Evolutionary conservation across 2,113 vertebrate species (phyloP).

Genomic region (Megaleporinus macrocephalus): DNA sequence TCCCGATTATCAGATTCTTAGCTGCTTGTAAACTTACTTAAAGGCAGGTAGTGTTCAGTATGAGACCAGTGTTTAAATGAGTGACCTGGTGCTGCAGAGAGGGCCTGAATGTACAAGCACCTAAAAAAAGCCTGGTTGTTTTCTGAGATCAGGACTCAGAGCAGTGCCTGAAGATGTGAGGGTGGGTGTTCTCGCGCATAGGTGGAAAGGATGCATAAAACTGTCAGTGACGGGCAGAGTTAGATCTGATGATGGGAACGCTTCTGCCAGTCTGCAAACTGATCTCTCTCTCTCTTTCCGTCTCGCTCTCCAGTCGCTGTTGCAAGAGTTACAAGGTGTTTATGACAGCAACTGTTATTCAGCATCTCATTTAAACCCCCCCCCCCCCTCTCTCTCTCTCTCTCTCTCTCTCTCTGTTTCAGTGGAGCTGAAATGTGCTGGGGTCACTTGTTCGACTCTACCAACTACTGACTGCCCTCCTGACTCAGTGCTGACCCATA

Average conservation of each 20-base stretch:
- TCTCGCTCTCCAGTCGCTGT: not conserved
- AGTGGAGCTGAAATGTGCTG: conserved; percentile 76
- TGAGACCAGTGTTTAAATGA: too few species aligned
- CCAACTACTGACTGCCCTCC: conserved; percentile 70
- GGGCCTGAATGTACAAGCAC: not conserved
- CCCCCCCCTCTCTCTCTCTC: conserved; percentile 47
- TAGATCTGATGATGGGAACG: conserved; percentile 61
- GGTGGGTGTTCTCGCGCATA: conserved; percentile 38
- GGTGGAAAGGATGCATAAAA: conserved; percentile 64
- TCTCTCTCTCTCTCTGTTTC: conserved; percentile 47
- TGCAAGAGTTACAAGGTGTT: not conserved
- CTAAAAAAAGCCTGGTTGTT: not conserved
- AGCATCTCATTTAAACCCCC: not conserved
- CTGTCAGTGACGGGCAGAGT: conserved; percentile 54
- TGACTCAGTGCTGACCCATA: conserved; percentile 74
- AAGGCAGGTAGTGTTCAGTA: too few species aligned
- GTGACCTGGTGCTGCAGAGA: not conserved
- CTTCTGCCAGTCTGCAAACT: conserved; percentile 48
- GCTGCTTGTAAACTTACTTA: too few species aligned
- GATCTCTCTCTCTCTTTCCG: conserved; percentile 17
- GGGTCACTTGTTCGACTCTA: conserved; percentile 69
- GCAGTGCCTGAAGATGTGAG: conserved; percentile 45
- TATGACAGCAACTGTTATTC: not conserved
- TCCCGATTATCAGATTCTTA: too few species aligned
- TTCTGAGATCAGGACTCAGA: not conserved